Percentiles rank a stretch among this genome's conserved stretches.
phyloP scores from a whole-genome alignment of 2,888 invertebrate genomes.

The Asteroscopus sphinx region DNA sequence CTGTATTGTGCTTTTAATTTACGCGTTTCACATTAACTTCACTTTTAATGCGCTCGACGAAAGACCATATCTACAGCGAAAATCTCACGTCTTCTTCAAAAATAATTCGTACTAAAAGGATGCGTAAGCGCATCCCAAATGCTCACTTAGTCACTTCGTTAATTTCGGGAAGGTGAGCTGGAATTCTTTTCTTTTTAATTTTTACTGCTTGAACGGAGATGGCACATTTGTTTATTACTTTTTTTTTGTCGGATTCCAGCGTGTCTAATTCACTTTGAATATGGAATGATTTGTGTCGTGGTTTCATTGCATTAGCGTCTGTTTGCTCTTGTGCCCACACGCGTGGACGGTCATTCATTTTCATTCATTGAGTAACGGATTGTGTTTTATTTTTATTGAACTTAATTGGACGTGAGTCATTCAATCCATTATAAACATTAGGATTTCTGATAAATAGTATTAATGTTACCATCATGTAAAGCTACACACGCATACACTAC shows the following conservation, averaged over 20 bases:
- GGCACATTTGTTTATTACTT: slow-evolving; percentile 40
- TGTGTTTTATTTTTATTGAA: slow-evolving; percentile 63
- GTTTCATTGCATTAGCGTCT: slow-evolving; percentile 67
- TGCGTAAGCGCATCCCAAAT: slow-evolving; percentile 67
- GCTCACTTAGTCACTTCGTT: slow-evolving; percentile 76
- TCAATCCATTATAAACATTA: slow-evolving; percentile 25
- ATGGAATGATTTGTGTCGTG: slow-evolving; percentile 72
- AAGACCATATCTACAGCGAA: slow-evolving; percentile 60
- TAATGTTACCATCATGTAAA: neutral
- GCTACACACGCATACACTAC: too few relatives aligned
- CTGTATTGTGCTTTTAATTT: slow-evolving; percentile 56
- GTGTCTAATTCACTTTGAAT: slow-evolving; percentile 72
- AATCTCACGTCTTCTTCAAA: slow-evolving; percentile 52
- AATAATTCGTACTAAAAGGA: slow-evolving; percentile 66
- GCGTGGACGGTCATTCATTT: slow-evolving; percentile 63
- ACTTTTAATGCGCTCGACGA: slow-evolving; percentile 62
- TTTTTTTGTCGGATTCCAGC: slow-evolving; percentile 52
- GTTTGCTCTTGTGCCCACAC: slow-evolving; percentile 60
- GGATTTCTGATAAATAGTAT: slow-evolving; percentile 17
- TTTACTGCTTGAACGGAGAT: slow-evolving; percentile 35
- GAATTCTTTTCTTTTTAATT: slow-evolving; percentile 49
- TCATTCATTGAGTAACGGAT: slow-evolving; percentile 64
- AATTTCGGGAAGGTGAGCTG: slow-evolving; percentile 68
- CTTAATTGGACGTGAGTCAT: slow-evolving; percentile 58
- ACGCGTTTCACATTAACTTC: slow-evolving; percentile 58